Evolutionary conservation across 2,797 vertebrate species (phyloP), one percentile per base, ranked within the genome.

Genomic region (Onychomys torridus): DNA sequence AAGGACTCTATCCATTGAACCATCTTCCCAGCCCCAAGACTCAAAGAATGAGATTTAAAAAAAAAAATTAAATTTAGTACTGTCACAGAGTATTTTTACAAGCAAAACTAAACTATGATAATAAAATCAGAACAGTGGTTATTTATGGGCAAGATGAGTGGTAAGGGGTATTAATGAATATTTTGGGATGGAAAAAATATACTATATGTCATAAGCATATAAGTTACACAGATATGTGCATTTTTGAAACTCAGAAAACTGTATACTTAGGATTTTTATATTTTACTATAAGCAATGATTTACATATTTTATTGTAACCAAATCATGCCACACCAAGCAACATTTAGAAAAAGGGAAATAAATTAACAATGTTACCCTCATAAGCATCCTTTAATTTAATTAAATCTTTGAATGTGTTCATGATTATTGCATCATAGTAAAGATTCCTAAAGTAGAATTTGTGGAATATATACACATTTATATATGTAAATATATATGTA

Each of bases 31-130:
- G 27, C 6, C 16, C 23, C 49, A 55, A n/a, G n/a, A 40, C n/a
- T 49, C 8, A 34, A 12, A 57, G 57, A 46, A 57, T 57, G 7
- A n/a, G 32, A 46, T 81, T n/a, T 78, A 59, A n/a, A n/a, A 69
- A n/a, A n/a, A 69, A 63, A 29, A 83, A 59, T 5, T 32, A 78
- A 13, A 49, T 65, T 96, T 83, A 71, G 59, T 55, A 87, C 14
- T 77, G 79, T 61, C 81, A 82, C 23, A 52, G 32, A 52, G 10
- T 76, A 55, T 93, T 78, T 78, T 94, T 82, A 84, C 2, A 89
- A 55, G n/a, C 49, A 81, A 95, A 96, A 93, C 77, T 92, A 95
- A 92, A 63, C 61, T 90, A 29, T 5, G 25, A 40, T 96, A 37
- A 71, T 57, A 90, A 73, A 94, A 94, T 67, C 40, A 87, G n/a